Conservation (phyloP, 2,113 vertebrate genomes). For the Actinemys pallida region DNA sequence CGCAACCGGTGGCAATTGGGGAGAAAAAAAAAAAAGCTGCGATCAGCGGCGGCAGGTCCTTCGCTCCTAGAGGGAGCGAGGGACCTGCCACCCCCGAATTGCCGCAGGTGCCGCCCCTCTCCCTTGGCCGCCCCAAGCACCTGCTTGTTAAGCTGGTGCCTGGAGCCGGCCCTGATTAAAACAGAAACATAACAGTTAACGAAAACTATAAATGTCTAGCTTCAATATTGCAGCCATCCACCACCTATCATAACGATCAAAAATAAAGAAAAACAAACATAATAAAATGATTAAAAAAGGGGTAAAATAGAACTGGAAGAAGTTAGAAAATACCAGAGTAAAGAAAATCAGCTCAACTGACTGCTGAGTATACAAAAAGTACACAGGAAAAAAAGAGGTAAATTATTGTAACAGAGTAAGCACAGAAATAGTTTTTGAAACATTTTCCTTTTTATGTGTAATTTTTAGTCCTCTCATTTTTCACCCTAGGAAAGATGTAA, state of each 20-base stretch:
- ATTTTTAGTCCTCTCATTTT: constrained; percentile 11
- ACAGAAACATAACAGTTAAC: constrained; percentile 18
- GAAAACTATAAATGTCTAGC: constrained; percentile 49
- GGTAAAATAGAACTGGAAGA: background rate
- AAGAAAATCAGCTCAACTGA: background rate
- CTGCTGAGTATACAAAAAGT: background rate
- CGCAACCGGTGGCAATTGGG: no score
- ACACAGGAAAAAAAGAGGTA: background rate
- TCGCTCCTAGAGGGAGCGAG: no score
- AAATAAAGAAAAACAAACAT: background rate
- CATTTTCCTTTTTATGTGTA: background rate
- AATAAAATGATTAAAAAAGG: background rate
- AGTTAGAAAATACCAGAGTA: constrained; percentile 7
- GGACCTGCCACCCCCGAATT: no score
- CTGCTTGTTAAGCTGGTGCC: no score
- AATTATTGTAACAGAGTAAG: background rate
- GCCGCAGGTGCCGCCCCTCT: no score
- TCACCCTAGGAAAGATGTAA: background rate
- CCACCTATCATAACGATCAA: background rate
- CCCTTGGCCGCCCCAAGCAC: no score
- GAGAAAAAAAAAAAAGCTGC: no score
- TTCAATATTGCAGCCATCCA: constrained; percentile 19
- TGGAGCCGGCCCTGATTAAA: background rate
- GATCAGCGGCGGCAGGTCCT: no score
- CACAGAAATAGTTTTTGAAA: background rate